Evolutionary conservation across 2,113 vertebrate species (phyloP), one percentile per base, ranked within the genome.

Genomic region (Brienomyrus brachyistius): DNA sequence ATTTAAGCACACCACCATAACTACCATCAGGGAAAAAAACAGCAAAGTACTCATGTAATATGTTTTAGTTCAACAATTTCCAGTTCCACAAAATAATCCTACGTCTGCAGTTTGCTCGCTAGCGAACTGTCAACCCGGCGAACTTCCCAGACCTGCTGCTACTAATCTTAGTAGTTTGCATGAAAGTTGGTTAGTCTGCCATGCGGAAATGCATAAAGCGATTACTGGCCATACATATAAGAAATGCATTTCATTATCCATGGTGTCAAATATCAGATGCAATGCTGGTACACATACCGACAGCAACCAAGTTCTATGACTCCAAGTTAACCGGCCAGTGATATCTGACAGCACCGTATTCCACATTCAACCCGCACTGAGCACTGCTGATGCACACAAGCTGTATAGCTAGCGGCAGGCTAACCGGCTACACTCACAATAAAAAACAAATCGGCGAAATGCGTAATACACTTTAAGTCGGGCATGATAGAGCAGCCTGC

Each of bases 391-490:
- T 15, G 9, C 15, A 80, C 10, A 35, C 5, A 19, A 17, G 74
- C 74, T 19, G 35, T 35, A 74, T 4, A 15, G 31, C 45, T 84
- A 84, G 23, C 45, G 21, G 23, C 19, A n/a, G 23, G 13, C 45
- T 77, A 50, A 45, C 54, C 13, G 19, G 27, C 50, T 52, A 86
- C 74, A 43, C 74, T 80, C 35, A 43, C 35, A 80, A 70, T 51
- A 86, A 40, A 40, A 40, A 40, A 66, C 40, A 62, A 43, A 21
- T 47, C 11, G 7, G 31, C 9, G 3, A 88, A 19, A 88, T 35
- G 19, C 50, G 31, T 7, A 59, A 19, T 89, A 90, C 86, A 90
- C n/a, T 51, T 90, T 90, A 77, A 70, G 89, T 51, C 70, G 7
- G n/a, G 51, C 70, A 56, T 47, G 86, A 45, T 23, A 51, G 70